Evolutionary conservation across 2,113 vertebrate species (phyloP), one percentile per base, ranked within the genome.

Genomic region (Solea senegalensis): DNA sequence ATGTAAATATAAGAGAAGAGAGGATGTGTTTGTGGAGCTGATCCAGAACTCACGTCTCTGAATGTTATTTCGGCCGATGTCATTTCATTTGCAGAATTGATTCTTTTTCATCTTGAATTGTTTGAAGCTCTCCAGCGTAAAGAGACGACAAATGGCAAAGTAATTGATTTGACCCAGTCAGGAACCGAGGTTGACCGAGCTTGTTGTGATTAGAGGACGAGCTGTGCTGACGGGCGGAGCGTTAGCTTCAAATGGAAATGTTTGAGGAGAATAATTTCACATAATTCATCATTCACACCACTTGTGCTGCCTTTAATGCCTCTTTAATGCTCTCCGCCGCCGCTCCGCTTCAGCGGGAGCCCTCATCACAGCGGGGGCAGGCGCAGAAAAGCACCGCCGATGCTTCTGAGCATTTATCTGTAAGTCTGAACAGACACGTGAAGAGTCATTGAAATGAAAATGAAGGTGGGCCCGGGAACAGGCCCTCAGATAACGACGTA

Each of bases 31-130:
- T 65, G 70, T 34, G 48, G 65, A 75, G 74, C 69, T 69, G 65
- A 83, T 81, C 76, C 48, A 44, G 34, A 68, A 50, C 69, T n/a
- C n/a, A n/a, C 5, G 26, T 72, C 71, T 80, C 53, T 59, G 45
- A 61, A 41, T 79, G 53, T 52, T 15, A 21, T 21, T n/a, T n/a
- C 21, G 21, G 21, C 21, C 34, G 5, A 34, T 34, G 34, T 6
- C 34, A 34, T 89, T 90, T 89, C 74, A 89, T 91, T 89, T 88
- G 82, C 69, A 81, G 75, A 89, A 91, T 91, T 85, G 90, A 91
- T 92, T 83, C 70, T 69, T 79, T 69, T 69, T 63, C 61, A 43
- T 81, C 74, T 80, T 64, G 60, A 69, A 85, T 78, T 83, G 79
- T 91, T 89, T 82, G 84, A 88, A 62, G 72, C 72, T 80, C 80